Percentiles rank a stretch among this genome's conserved stretches.
These are phyloP conservation scores for Ennomos fuscantarius DNA, from an alignment of 2,888 invertebrate species.

Conservation along the genomic window DNA sequence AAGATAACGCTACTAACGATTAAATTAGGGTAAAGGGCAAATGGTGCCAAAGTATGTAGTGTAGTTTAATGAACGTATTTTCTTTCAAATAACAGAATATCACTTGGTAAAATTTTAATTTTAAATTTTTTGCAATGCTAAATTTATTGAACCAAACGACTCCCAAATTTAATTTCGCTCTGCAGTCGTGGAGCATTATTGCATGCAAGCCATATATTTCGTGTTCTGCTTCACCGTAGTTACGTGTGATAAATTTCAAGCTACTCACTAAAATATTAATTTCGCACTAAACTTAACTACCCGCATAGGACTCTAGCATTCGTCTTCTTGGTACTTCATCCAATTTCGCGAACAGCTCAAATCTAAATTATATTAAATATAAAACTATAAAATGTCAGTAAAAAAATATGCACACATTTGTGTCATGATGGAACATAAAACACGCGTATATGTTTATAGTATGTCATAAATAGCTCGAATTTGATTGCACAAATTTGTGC, in stretches of 20 bases:
- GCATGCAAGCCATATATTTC: conserved; percentile 36
- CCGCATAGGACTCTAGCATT: conserved; percentile 33
- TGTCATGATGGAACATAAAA: conserved; percentile 23
- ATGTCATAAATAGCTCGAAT: conserved; percentile 32
- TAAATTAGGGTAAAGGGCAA: conserved; percentile 18
- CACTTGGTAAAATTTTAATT: too few relatives aligned
- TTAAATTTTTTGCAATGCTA: conserved; percentile 7
- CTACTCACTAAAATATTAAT: conserved; percentile 46
- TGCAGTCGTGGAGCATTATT: conserved; percentile 43
- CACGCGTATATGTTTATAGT: conserved; percentile 22
- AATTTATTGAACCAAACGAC: conserved; percentile 32
- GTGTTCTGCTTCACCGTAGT: conserved; percentile 24
- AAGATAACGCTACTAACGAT: conserved; percentile 25
- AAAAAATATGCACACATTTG: conserved; percentile 24
- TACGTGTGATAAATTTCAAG: conserved; percentile 40
- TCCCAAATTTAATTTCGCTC: conserved; percentile 43
- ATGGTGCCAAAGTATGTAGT: not conserved
- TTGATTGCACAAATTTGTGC: conserved; percentile 37
- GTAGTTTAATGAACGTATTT: conserved; percentile 9
- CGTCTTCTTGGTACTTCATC: conserved; percentile 33
- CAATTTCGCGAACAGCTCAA: conserved; percentile 36
- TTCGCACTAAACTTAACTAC: conserved; percentile 43
- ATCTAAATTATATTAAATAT: conserved; percentile 37
- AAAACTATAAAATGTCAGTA: conserved; percentile 38
- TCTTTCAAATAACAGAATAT: not conserved